These are phyloP conservation scores for Sapayoa aenigma DNA, from an alignment of 2,113 vertebrate species.

Conservation along the genomic window DNA sequence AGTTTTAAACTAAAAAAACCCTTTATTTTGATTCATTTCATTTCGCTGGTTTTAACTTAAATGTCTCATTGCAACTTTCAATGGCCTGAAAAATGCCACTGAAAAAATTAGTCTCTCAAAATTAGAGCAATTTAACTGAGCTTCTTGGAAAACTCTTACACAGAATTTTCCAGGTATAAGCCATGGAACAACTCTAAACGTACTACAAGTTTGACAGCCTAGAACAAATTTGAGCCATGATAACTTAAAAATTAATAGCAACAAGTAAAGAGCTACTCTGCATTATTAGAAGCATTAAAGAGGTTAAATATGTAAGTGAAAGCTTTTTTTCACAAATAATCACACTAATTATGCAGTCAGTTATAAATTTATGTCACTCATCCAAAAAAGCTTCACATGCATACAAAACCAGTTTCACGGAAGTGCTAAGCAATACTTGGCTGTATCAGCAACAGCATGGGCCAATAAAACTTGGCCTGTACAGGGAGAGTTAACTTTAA, in stretches of 20 bases:
- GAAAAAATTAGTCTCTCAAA: neutral
- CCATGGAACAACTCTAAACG: neutral
- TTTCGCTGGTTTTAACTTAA: neutral
- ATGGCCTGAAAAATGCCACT: neutral
- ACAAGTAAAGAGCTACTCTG: neutral
- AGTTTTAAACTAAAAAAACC: neutral
- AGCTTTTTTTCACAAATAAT: neutral
- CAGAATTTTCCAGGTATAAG: conserved; percentile 20
- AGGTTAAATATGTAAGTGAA: neutral
- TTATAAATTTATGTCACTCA: neutral
- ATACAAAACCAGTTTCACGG: neutral
- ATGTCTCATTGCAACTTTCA: neutral
- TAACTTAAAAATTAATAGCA: neutral
- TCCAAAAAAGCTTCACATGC: neutral
- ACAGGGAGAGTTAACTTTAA: neutral
- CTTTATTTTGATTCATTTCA: neutral
- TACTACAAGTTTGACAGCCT: neutral
- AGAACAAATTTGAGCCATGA: neutral
- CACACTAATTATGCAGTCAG: neutral
- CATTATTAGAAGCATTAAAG: neutral
- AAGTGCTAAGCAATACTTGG: neutral
- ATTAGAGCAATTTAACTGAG: neutral
- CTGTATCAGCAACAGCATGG: neutral
- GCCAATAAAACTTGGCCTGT: neutral
- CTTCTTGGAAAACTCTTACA: neutral